Base-by-base conservation (phyloP, 2,888 invertebrate species). In the Nineta flava region DNA sequence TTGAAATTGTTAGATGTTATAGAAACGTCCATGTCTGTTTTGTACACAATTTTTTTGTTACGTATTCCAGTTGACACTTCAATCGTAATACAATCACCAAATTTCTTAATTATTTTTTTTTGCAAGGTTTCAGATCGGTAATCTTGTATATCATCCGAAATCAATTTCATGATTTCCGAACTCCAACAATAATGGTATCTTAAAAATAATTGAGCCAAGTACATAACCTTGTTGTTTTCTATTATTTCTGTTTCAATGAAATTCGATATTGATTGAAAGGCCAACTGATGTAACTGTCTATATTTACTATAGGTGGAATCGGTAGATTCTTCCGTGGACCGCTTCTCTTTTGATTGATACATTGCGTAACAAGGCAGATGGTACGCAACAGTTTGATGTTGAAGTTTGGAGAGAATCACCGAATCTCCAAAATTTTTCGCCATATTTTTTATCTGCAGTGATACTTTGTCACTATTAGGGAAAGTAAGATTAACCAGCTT, bases 371-470 rank as follows among this genome's bases (percentile, higher is more conserved):
- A 60, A 68, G 60, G 56, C 70, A 71, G 57, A 49, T 49, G 49
- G 31, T 49, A 49, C 7, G 49, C 49, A 44, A 76, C 75, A 41
- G 75, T 75, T 58, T 76, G 74, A 4, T 43, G 4, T 43, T 43
- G 3, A 43, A 43, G 17, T 43, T 43, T 43, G 2, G 17, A 43
- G 4, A 19, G 5, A 9, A 43, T 5, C 12, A 2, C 15, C 12
- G 38, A n/a, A 38, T 38, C 38, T 4, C 12, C 38, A 9, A 15
- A 5, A 2, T 38, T 38, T 38, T 2, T 38, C 1, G 38, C 38
- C 3, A 38, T 38, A 5, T 38, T 2, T 2, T 12, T 6, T 38
- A 38, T 38, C 7, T 12, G 3, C 7, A 5, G 38, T 5, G 38
- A 1, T 5, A 38, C 38, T 38, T 38, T 7, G 38, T 38, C 38